Evolutionary conservation across 1,140 invertebrate species (phyloP), one percentile per base, ranked within the genome.

Genomic region (Euwallacea similis): DNA sequence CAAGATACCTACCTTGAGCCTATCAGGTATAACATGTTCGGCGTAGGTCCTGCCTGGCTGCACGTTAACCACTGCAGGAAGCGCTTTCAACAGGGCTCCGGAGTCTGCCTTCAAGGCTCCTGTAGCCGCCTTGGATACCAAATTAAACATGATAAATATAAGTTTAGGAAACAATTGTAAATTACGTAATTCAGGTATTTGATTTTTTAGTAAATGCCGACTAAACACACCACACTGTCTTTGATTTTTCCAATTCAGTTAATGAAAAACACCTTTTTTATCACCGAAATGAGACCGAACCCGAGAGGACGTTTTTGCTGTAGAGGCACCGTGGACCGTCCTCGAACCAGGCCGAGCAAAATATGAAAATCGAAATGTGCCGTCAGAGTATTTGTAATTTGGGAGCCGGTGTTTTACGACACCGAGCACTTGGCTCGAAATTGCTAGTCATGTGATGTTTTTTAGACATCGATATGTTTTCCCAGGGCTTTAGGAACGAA

Each of bases 21-120:
- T 88, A 44, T 96, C 93, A 10, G 94, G 94, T 73, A 97, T 95
- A 79, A 93, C 87, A 83, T 93, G 91, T 78, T 88, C 89, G 54
- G 87, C 89, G 78, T 90, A 92, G 62, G 82, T 86, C 44, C 84
- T 81, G 7, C 72, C 69, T 69, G 83, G 77, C 8, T 80, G 46
- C 7, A 67, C 55, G 54, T 42, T 73, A 11, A 66, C 65, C n/a
- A 78, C 78, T 11, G 78, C 76, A 3, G 80, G 77, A 47, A 77
- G 60, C 9, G 78, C 53, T 76, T 82, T 82, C 7, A 82, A 63
- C n/a, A 82, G 61, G 6, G 75, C 61, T 33, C 67, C 70, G 2
- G 73, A 42, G 46, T 78, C 76, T 11, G 73, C 66, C 53, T 46
- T 76, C 66, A 72, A 71, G 54, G 69, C 64, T 21, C 75, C 74